phyloP scores from a whole-genome alignment of 1,140 invertebrate genomes.

The Drosophila baimaii region DNA sequence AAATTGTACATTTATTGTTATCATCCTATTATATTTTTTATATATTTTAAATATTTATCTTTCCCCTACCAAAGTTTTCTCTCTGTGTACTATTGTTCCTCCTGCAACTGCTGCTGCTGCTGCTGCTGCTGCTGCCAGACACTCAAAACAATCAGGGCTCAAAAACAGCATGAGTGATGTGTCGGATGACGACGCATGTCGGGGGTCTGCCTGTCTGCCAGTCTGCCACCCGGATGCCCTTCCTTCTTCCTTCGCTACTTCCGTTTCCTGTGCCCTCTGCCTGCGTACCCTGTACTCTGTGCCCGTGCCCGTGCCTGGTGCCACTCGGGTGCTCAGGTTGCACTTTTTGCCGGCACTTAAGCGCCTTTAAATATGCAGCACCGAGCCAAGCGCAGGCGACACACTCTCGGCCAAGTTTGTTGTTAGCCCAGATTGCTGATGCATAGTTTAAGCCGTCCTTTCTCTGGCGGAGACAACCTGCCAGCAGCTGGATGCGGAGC shows the following conservation, averaged over 20 bases:
- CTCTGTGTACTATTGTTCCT: constrained; percentile 19
- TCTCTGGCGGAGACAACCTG: constrained; percentile 32
- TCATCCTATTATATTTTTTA: neutral
- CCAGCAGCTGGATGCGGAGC: constrained; percentile 5
- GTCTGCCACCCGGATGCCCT: constrained; percentile 11
- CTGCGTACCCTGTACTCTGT: neutral
- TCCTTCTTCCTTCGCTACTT: constrained; percentile 1
- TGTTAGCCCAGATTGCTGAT: constrained; percentile 50
- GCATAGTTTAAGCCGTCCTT: constrained; percentile 40
- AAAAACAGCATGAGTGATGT: constrained; percentile 80
- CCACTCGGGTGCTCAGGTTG: constrained; percentile 44
- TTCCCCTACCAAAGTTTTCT: neutral
- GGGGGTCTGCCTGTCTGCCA: constrained; percentile 1
- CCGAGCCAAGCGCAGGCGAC: constrained; percentile 40
- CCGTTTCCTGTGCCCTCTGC: constrained; percentile 9
- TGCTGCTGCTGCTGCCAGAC: constrained; percentile 39
- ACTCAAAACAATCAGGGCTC: constrained; percentile 75
- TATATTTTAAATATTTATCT: neutral
- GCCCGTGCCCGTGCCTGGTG: neutral
- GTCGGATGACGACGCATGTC: constrained; percentile 55
- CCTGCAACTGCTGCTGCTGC: constrained; percentile 23
- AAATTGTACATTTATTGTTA: too few species aligned
- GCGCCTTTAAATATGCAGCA: constrained; percentile 79
- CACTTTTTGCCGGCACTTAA: constrained; percentile 76
- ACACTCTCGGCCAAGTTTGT: constrained; percentile 53